Conservation (phyloP, 1,140 invertebrate genomes). For the Aphelenchoides besseyi region DNA sequence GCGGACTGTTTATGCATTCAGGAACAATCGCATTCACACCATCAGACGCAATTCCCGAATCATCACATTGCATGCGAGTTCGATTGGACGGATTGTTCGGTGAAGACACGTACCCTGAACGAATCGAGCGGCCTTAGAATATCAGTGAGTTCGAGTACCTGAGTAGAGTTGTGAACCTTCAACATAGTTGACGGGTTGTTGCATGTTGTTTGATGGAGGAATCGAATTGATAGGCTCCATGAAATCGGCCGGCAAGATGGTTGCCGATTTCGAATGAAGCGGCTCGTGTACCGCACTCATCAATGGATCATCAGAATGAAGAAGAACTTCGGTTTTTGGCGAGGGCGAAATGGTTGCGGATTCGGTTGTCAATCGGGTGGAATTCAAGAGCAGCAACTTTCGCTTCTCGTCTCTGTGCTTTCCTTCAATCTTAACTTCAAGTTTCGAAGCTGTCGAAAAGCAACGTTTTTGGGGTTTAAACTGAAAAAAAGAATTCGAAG, state of each 20-base stretch:
- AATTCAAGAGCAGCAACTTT: too few species aligned
- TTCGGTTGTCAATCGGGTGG: too few species aligned
- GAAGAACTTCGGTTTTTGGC: not conserved
- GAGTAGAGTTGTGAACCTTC: not conserved
- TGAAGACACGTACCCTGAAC: not conserved
- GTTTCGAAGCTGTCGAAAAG: too few species aligned
- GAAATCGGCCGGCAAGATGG: not conserved
- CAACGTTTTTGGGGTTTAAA: too few species aligned
- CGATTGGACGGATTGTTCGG: not conserved
- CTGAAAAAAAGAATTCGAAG: too few species aligned
- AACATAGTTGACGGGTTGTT: not conserved
- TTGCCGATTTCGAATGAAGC: not conserved
- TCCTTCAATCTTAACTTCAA: too few species aligned
- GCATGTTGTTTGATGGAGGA: not conserved
- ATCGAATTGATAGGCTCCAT: not conserved
- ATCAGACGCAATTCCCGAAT: slow-evolving; percentile 7
- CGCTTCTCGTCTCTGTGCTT: too few species aligned
- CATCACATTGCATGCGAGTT: not conserved
- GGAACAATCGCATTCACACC: not conserved
- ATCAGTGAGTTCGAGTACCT: not conserved
- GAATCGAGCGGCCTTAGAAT: not conserved
- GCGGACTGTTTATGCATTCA: not conserved
- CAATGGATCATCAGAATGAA: not conserved
- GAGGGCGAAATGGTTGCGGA: not conserved
- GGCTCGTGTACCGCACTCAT: not conserved